Conservation (phyloP, 1,140 invertebrate genomes). For the Phymastichus coffea region DNA sequence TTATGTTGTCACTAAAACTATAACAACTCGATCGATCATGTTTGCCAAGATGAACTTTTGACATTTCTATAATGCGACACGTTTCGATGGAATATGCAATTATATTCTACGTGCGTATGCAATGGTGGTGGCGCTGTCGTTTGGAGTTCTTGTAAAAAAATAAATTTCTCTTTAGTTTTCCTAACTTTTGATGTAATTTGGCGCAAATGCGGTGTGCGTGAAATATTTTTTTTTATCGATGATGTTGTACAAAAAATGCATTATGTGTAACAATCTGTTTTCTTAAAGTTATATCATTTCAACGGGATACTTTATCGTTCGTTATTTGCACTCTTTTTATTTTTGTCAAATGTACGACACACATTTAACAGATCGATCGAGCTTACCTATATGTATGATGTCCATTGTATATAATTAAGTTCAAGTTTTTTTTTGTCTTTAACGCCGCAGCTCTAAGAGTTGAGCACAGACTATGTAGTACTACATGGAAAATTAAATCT, state of each 20-base stretch:
- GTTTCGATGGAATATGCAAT: too few relatives aligned
- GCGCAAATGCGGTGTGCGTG: conserved; percentile 2
- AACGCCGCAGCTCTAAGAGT: background rate
- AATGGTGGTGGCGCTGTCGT: too few relatives aligned
- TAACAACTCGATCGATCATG: too few relatives aligned
- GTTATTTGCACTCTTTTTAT: too few relatives aligned
- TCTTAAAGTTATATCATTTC: too few relatives aligned
- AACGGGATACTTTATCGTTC: too few relatives aligned
- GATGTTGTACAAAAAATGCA: background rate
- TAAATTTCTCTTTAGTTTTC: conserved; percentile 13
- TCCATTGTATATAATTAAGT: conserved; percentile 4
- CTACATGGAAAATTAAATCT: conserved; percentile 11
- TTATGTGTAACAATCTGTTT: background rate
- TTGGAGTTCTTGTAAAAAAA: conserved; percentile 25
- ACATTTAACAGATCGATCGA: conserved; percentile 16
- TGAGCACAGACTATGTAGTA: background rate
- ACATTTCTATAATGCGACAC: too few relatives aligned
- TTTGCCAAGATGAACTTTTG: too few relatives aligned
- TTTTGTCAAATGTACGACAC: too few relatives aligned
- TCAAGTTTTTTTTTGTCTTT: conserved; percentile 2
- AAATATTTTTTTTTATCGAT: conserved; percentile 4
- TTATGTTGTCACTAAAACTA: too few relatives aligned
- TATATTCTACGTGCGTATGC: too few relatives aligned
- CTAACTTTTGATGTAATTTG: conserved; percentile 1
- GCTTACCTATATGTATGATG: background rate